Percentiles rank a stretch among this genome's conserved stretches.
These are phyloP conservation scores for Lota lota DNA, from an alignment of 2,113 vertebrate genomes.

Conservation along the genomic window DNA sequence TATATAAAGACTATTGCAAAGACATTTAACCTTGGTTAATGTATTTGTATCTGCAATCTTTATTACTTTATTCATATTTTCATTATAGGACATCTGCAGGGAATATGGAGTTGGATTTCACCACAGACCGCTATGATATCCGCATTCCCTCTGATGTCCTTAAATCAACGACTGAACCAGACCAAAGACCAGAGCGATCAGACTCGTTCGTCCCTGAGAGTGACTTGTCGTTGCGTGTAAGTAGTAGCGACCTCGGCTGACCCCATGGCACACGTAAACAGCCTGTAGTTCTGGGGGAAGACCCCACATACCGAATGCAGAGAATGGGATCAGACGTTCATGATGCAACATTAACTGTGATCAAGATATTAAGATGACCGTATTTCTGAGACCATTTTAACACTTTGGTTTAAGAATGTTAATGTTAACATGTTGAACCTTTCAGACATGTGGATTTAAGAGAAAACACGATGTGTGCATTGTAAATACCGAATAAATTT, in stretches of 20 bases:
- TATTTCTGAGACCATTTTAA: not conserved
- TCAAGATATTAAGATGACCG: not conserved
- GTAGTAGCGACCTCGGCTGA: not conserved
- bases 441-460: too few relatives aligned
- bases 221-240: constrained; percentile 77
- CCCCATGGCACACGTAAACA: too few relatives aligned
- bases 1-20: too few relatives aligned
- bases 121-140: constrained; percentile 83
- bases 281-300: too few relatives aligned
- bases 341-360: not conserved
- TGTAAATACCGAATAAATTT: not conserved
- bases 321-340: not conserved
- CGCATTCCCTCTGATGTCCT: constrained; percentile 81
- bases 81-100: constrained; percentile 74
- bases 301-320: too few relatives aligned
- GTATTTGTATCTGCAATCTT: not conserved
- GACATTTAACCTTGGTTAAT: too few relatives aligned
- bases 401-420: not conserved
- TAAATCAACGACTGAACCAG: constrained; percentile 69
- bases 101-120: constrained; percentile 87
- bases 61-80: not conserved
- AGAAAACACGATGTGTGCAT: too few relatives aligned
- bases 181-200: not conserved
- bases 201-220: constrained; percentile 81
- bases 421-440: not conserved